phyloP scores from a whole-genome alignment of 1,140 invertebrate species.

The Lordiphosa stackelbergi region DNA sequence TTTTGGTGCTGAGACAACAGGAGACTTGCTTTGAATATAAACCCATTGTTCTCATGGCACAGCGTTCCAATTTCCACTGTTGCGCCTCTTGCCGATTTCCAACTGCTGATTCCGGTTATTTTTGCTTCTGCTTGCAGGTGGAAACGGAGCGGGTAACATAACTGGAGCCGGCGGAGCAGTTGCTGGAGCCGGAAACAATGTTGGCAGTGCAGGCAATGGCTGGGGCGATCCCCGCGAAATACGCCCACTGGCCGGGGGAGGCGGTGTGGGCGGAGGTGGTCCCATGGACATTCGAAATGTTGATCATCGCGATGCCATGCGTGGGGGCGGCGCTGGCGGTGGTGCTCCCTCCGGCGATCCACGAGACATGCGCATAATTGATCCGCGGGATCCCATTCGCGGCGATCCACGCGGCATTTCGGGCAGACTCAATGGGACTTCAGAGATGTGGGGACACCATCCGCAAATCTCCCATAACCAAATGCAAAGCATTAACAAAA shows the following conservation, averaged over 20 bases:
- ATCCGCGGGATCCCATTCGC: conserved; percentile 82
- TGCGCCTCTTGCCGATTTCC: background rate
- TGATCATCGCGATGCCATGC: conserved; percentile 61
- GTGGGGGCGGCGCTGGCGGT: conserved; percentile 28
- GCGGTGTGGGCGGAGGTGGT: conserved; percentile 17
- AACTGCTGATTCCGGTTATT: background rate
- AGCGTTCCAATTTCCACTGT: conserved; percentile 11
- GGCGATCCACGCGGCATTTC: conserved; percentile 87
- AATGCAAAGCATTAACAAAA: conserved; percentile 69
- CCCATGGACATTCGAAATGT: conserved; percentile 59
- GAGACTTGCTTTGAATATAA: no score
- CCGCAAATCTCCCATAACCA: conserved; percentile 78
- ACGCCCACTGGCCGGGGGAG: conserved; percentile 44
- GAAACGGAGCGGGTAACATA: conserved; percentile 38
- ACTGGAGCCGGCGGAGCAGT: conserved; percentile 27
- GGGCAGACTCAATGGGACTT: conserved; percentile 78
- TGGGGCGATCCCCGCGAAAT: conserved; percentile 79
- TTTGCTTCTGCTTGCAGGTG: conserved; percentile 23
- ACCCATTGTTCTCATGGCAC: background rate
- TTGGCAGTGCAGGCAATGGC: conserved; percentile 66
- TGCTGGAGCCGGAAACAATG: conserved; percentile 28
- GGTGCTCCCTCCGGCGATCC: conserved; percentile 79
- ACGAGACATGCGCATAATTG: conserved; percentile 79
- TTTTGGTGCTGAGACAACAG: no score
- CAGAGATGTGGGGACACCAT: conserved; percentile 88